Evolutionary conservation across 2,888 invertebrate species (phyloP).

Genomic region (Melieria omissa): DNA sequence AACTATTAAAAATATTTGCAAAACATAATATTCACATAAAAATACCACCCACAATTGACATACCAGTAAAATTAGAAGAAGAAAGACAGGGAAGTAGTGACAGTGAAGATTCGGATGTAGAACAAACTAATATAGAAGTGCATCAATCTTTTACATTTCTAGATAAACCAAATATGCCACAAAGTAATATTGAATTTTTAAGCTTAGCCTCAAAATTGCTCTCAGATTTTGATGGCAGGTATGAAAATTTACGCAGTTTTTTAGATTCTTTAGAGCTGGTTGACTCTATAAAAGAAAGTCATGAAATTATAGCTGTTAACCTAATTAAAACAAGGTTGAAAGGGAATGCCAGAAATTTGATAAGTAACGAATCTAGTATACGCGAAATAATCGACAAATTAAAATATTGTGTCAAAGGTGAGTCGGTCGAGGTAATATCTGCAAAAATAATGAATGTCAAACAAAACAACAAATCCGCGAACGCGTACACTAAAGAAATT

Average conservation of each 20-base stretch:
- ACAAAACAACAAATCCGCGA: conserved; percentile 21
- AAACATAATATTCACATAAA: neutral
- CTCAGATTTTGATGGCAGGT: conserved; percentile 4
- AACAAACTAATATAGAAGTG: neutral
- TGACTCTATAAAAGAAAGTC: conserved; percentile 15
- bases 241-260: conserved; percentile 12
- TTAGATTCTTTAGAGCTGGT: conserved; percentile 13
- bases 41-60: neutral
- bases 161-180: neutral
- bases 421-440: conserved; percentile 12
- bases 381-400: conserved; percentile 9
- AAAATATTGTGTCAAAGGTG: conserved; percentile 8
- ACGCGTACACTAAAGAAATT: conserved; percentile 21
- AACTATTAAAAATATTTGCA: conserved; percentile 7
- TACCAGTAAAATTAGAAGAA: conserved; percentile 1
- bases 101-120: conserved; percentile 9
- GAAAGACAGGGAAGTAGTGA: neutral
- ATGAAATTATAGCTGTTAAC: conserved; percentile 9
- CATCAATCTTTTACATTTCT: too few relatives aligned
- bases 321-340: conserved; percentile 14
- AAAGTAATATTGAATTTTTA: neutral
- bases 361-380: conserved; percentile 15
- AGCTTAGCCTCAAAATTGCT: neutral
- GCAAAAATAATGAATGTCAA: conserved; percentile 17
- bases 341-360: conserved; percentile 16